phyloP scores from a whole-genome alignment of 2,888 invertebrate species.

The Lasioglossum leucozonium region DNA sequence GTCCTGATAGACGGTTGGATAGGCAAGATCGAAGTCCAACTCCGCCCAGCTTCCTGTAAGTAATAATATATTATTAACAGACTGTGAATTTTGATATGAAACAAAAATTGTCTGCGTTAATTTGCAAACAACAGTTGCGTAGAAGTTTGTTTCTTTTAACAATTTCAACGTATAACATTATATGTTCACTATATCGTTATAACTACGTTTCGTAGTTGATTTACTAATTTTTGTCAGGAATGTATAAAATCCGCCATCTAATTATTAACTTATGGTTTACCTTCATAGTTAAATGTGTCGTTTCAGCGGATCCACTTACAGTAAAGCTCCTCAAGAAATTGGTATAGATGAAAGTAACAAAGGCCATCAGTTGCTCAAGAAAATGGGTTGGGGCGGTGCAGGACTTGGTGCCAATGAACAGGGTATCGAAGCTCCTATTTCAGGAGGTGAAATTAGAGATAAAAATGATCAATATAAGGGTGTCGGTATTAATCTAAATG shows the following conservation, averaged over 20 bases:
- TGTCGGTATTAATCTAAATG: conserved; percentile 95
- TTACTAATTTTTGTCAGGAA: too few species aligned
- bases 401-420: conserved; percentile 98
- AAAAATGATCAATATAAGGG: conserved; percentile 97
- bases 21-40: conserved; percentile 86
- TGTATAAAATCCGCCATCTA: too few species aligned
- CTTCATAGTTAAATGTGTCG: background rate
- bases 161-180: background rate
- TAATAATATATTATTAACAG: conserved; percentile 46
- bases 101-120: background rate
- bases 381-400: conserved; percentile 99
- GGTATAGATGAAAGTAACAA: conserved; percentile 94
- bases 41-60: conserved; percentile 92
- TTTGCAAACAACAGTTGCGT: background rate
- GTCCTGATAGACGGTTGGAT: conserved; percentile 80
- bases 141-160: background rate
- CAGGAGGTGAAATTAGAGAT: conserved; percentile 95
- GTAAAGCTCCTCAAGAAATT: conserved; percentile 87
- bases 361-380: conserved; percentile 97
- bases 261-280: background rate
- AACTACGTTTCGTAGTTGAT: too few species aligned
- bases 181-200: background rate
- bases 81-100: background rate
- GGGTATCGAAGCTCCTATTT: conserved; percentile 97
- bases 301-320: conserved; percentile 81